phyloP scores from a whole-genome alignment of 2,797 vertebrate species.

The Micromesistius poutassou region DNA sequence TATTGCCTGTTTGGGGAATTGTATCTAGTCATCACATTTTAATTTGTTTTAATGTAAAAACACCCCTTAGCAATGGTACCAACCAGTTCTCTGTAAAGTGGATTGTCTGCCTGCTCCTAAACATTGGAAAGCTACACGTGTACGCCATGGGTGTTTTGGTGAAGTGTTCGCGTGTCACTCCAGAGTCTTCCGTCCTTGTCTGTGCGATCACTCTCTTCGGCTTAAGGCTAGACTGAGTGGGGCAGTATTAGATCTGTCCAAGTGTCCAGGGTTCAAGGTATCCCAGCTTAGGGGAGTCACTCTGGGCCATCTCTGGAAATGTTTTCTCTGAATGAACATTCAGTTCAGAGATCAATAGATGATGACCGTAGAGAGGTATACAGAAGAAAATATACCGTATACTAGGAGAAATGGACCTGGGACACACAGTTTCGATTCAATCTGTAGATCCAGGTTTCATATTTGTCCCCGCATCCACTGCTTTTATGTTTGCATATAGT shows the following conservation, averaged over 20 bases:
- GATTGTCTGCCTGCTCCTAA: conserved; percentile 12
- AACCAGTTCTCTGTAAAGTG: background rate
- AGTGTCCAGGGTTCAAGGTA: conserved; percentile 32
- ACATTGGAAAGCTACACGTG: background rate
- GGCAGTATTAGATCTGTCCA: conserved; percentile 48
- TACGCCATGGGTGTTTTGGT: conserved; percentile 40
- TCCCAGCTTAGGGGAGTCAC: conserved; percentile 19
- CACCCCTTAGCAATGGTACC: background rate
- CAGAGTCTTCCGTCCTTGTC: conserved; percentile 32
- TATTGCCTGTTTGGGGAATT: background rate
- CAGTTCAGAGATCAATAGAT: background rate
- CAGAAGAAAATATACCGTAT: background rate
- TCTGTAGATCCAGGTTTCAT: background rate
- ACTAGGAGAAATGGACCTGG: background rate
- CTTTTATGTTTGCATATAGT: conserved; percentile 86
- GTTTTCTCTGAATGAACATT: background rate
- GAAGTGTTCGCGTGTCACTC: background rate
- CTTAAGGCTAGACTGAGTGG: conserved; percentile 41
- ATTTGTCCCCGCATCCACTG: conserved; percentile 58
- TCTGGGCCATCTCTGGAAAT: background rate
- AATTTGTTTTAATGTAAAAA: background rate
- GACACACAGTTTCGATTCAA: background rate
- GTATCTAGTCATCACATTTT: background rate
- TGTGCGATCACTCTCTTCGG: conserved; percentile 18
- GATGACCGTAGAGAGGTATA: background rate